Percentiles rank a stretch among this genome's conserved stretches.
These are phyloP conservation scores for Rhamphomyia laevipes DNA, from an alignment of 2,888 invertebrate species.

Conservation along the genomic window DNA sequence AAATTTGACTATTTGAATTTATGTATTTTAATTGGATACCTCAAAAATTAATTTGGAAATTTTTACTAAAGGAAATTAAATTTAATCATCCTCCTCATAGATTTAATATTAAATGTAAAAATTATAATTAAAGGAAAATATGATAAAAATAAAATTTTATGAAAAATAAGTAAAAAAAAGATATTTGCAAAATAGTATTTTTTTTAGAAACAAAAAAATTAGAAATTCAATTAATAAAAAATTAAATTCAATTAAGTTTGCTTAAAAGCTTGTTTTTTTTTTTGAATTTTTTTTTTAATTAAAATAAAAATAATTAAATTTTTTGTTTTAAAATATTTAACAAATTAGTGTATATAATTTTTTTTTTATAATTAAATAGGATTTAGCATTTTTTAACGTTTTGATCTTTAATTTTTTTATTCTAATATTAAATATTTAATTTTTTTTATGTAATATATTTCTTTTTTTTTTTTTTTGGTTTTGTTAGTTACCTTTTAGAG, in stretches of 20 bases:
- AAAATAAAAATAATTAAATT: not conserved
- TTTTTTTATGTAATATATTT: constrained; percentile 20
- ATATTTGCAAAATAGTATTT: not conserved
- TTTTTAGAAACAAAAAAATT: not conserved
- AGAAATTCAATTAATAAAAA: no score
- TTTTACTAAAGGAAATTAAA: constrained; percentile 5
- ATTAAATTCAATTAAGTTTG: no score
- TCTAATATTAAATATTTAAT: constrained; percentile 19
- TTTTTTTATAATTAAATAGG: no score
- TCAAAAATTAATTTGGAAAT: no score
- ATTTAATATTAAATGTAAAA: no score
- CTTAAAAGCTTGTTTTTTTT: constrained; percentile 5
- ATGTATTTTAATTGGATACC: no score
- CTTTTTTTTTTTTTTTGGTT: constrained; percentile 19
- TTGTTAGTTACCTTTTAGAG: constrained; percentile 82
- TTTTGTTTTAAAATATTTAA: no score
- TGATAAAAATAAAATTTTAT: not conserved
- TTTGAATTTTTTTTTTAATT: constrained; percentile 16
- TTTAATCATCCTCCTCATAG: no score
- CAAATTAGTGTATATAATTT: no score
- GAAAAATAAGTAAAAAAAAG: not conserved
- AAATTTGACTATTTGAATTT: no score
- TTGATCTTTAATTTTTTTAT: constrained; percentile 8
- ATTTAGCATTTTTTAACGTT: not conserved
- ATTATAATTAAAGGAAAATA: no score